Base-by-base conservation (phyloP, 2,888 invertebrate species). In the Heliothis peltigera region DNA sequence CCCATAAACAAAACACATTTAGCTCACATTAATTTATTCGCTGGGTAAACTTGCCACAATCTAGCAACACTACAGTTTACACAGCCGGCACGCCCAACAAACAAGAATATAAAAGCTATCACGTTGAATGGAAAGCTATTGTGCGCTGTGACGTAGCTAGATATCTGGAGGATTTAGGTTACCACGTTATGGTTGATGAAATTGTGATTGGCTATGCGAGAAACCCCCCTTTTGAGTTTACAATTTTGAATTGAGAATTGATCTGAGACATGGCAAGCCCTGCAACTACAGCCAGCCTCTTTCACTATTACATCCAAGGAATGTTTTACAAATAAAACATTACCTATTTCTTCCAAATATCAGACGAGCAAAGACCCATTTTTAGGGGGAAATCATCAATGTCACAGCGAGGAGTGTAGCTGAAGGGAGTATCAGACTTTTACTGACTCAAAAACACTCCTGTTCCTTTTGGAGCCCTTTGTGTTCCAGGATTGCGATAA, bases 51-150 rank as follows among this genome's bases (percentile, higher is more conserved):
- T 57, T 56, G 56, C 65, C 49, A 70, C 73, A 73, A 76, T 76
- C 77, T 76, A 76, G 77, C 77, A 60, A 76, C 71, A 76, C 67
- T 66, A 77, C 64, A 58, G 63, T 75, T 67, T 62, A 76, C 73
- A 75, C 64, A 80, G 72, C 70, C 70, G 76, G 52, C 81, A 67
- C 79, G 63, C 70, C 70, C 70, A 59, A 62, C 79, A 75, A 79
- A 80, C 81, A 79, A 70, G 75, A 77, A 73, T 69, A 79, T 79
- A 79, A 79, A 80, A 79, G 79, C 69, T 79, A 75, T 81, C 77
- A 70, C 66, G 67, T 42, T 77, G 81, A 77, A 79, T 75, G 72
- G 75, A 67, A 70, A 63, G 47, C 67, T 56, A 75, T 81, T 80
- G 80, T 81, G 72, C 55, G 61, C 57, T 57, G 78, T 75, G 71